Percentiles rank a stretch among this genome's conserved stretches.
phyloP scores from a whole-genome alignment of 35 echinoderm and acorn worm species.

The Stichopus chloronotus region DNA sequence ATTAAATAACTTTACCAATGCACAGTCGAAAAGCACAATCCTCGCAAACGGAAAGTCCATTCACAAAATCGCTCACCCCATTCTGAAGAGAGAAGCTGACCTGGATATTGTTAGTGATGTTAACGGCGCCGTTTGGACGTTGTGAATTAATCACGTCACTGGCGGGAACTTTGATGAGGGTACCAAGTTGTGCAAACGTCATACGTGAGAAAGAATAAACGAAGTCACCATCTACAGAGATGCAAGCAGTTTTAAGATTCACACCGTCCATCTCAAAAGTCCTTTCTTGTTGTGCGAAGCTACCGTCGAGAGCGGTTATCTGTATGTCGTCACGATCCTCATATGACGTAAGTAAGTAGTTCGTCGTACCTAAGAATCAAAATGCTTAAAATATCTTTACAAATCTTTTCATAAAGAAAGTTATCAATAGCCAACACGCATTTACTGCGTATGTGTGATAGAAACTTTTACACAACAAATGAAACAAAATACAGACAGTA shows the following conservation, averaged over 20 bases:
- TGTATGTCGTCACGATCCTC: constrained; percentile 22
- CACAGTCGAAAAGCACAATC: background rate
- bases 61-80: background rate
- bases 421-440: too few species aligned
- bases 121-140: background rate
- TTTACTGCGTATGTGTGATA: too few species aligned
- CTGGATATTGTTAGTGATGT: background rate
- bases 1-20: background rate
- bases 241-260: background rate
- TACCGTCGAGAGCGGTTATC: background rate
- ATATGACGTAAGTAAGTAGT: constrained; percentile 16
- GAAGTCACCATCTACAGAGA: background rate
- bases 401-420: too few species aligned
- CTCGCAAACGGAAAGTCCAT: background rate
- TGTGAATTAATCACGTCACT: background rate
- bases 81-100: background rate
- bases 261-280: background rate
- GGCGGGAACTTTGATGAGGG: background rate
- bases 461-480: too few species aligned
- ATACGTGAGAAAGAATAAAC: background rate
- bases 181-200: background rate
- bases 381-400: too few species aligned
- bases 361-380: background rate
- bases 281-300: background rate
- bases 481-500: too few species aligned